Evolutionary conservation across 2,797 vertebrate genomes (phyloP), one percentile per base, ranked within the genome.

Genomic region (Gila robusta): DNA sequence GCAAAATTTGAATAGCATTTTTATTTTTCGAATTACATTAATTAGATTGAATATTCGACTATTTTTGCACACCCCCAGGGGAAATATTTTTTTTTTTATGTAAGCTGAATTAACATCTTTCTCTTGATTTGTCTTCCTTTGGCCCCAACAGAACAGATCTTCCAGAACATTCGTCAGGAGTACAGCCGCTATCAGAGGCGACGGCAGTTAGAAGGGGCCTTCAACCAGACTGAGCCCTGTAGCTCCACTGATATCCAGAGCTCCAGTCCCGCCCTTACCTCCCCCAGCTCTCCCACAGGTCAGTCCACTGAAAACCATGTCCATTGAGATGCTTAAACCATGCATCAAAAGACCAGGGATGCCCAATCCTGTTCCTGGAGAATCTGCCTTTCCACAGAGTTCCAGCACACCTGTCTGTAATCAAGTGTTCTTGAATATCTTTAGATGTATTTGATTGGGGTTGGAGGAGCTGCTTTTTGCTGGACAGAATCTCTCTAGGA

Each of bases 91-190:
- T 17, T 19, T 3, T 81, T 17, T 16, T n/a, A 62, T 12, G 10
- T 23, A 6, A 23, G 44, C 12, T n/a, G 1, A 32, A 6, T 54
- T 52, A 16, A 17, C 14, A 11, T 16, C 28, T 9, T 56, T 41
- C 9, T 71, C 69, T 82, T 1, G 4, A 12, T 32, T 69, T 81
- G 32, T 74, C 76, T 41, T 35, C 0, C 67, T 83, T 81, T 32
- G 62, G 49, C 49, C 80, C 37, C 81, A 83, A 91, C 94, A 98
- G 97, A 98, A 94, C 97, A 98, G 94, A 97, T 98, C 94, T 97
- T 98, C 94, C 96, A 97, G 94, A 98, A 98, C 94, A 96, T 98
- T 89, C 97, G 96, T 89, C 96, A 98, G 94, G 97, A 97, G 95
- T 98, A 97, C 94, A 97, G 94, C 91, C 96, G 97, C 85, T 97